Base-by-base conservation (phyloP, 1,140 invertebrate genomes). In the Drosophila mojavensis region DNA sequence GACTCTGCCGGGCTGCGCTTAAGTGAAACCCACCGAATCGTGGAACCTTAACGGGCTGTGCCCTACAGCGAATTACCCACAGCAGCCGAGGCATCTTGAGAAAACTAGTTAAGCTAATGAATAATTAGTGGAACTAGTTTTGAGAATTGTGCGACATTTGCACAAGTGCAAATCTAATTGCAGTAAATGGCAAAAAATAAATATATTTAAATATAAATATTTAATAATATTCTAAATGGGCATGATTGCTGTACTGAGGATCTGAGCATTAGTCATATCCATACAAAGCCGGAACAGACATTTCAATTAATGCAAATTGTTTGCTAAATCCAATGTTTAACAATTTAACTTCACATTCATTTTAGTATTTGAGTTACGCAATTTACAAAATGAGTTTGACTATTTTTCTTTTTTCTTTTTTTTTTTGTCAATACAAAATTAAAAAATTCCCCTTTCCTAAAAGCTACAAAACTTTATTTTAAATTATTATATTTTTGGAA, bases 61-160 rank as follows among this genome's bases (percentile, higher is more conserved):
- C 60, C 69, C 43, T 41, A 17, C 70, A 33, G 7, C 5, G 33
- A 54, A 24, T 50, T 28, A 61, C 63, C 54, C 43, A 13, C 56
- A 24, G 10, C 47, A 17, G 15, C 9, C 7, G 1, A 11, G 1
- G 15, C 43, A 13, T 47, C 28, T 33, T 47, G 28, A 39, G 39
- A 43, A 66, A 81, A 71, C 78, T 58, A 50, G 75, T 83, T 54
- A 63, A 39, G 77, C 55, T 65, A 58, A 55, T 79, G 68, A 36
- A 55, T 70, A 79, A 83, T 83, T 61, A 78, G 43, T 48, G 51
- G 50, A 82, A 82, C 83, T 75, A 62, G 83, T 77, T 86, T 64
- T 66, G 59, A 48, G 48, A 59, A 76, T 84, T 84, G 68, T 67
- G 68, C 81, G 84, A 83, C 66, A 45, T 50, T 47, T 63, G 48